phyloP scores from a whole-genome alignment of 2,888 invertebrate genomes.

The Lobophora halterata region DNA sequence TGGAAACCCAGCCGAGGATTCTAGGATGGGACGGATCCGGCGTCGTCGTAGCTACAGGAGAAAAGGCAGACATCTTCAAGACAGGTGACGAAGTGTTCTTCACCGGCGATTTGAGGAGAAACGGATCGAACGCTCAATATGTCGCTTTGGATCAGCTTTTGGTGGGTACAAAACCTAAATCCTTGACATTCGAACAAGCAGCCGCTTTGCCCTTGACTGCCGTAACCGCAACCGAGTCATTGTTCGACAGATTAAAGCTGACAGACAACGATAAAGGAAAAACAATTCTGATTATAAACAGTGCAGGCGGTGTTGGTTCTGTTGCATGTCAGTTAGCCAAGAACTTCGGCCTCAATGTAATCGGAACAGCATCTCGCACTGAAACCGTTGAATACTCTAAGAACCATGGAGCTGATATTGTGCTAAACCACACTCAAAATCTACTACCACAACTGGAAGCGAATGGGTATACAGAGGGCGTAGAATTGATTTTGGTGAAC shows the following conservation, averaged over 20 bases:
- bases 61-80: conserved; percentile 45
- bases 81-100: conserved; percentile 70
- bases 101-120: conserved; percentile 54
- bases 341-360: conserved; percentile 59
- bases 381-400: conserved; percentile 54
- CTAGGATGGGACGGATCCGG: conserved; percentile 71
- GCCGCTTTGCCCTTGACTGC: conserved; percentile 67
- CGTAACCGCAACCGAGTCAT: conserved; percentile 61
- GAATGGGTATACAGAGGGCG: conserved; percentile 54
- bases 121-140: conserved; percentile 66
- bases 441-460: conserved; percentile 54
- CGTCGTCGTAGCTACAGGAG: conserved; percentile 56
- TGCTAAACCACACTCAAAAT: conserved; percentile 60
- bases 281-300: conserved; percentile 62
- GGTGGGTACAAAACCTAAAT: conserved; percentile 60
- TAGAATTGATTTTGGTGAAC: conserved; percentile 64
- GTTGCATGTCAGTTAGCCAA: conserved; percentile 64
- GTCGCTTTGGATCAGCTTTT: conserved; percentile 56
- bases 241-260: conserved; percentile 58
- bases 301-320: conserved; percentile 69
- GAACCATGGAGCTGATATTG: conserved; percentile 54
- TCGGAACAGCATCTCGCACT: conserved; percentile 65
- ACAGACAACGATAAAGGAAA: conserved; percentile 63
- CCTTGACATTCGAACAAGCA: conserved; percentile 62
- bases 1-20: conserved; percentile 54